Base-by-base conservation (phyloP, 2,888 invertebrate genomes). In the Dione vanillae region DNA sequence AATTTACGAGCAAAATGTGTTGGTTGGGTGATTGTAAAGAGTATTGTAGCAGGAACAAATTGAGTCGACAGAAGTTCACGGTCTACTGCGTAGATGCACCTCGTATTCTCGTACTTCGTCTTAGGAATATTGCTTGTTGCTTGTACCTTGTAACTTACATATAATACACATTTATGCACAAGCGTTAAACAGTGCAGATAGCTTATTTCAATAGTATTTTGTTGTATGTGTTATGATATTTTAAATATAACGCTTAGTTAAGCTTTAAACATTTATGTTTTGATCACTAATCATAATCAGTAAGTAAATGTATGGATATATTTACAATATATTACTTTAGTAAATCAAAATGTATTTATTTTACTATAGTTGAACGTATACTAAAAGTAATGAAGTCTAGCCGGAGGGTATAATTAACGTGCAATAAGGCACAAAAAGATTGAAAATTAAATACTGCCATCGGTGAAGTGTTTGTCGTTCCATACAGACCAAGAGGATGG, bases 31-130 rank as follows among this genome's bases (percentile, higher is more conserved):
- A 79, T 82, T 80, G 79, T 79, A 77, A 77, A 81, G 83, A 83
- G 85, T 80, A 79, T 87, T 89, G 88, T 88, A 84, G 81, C 83
- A 80, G 80, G 81, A 83, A 82, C 82, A 87, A 89, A 91, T 90
- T 89, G 91, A 88, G 85, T 86, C 85, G 84, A 80, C 87, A 84
- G 83, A 81, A 85, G 87, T 91, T 90, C 85, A 90, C 87, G 89
- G 86, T 85, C 89, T 85, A 81, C 82, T 86, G 89, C 85, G 79
- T 81, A 83, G 80, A 83, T 86, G 87, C 86, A 86, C 83, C 82
- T 85, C 80, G 79, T 79, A 80, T 41, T 40, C 40, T 67, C 80
- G 76, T 79, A 78, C 78, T 83, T 77, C 80, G 85, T 83, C 61
- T 78, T 78, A 74, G 58, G 67, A 71, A 73, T 80, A 80, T 82